Base-by-base conservation (phyloP, 64 coral and sea anemone genomes). In the Montipora efflorescens region DNA sequence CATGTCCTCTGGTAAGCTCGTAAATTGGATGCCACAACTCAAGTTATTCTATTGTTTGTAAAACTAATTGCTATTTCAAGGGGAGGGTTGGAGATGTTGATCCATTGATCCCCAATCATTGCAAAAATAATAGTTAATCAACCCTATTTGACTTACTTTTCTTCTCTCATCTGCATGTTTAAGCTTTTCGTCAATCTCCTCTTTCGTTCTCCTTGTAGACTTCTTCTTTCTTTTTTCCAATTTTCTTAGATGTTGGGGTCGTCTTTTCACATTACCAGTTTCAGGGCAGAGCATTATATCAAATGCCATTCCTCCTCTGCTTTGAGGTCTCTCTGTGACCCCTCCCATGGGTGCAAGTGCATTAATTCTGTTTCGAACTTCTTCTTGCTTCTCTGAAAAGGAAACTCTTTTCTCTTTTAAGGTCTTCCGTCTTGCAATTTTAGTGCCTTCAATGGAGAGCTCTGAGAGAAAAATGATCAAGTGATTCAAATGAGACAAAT, bases 181-280 rank as follows among this genome's bases (percentile, higher is more conserved):
- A 19, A 96, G 81, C 75, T 99, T 99, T 53, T 99, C 82, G 9
- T 94, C 92, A 59, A 99, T 84, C 82, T 99, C 95, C 68, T 99
- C 98, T 62, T 92, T 96, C 2, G 98, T 99, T 82, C 92, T 70
- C 78, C 90, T 88, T 53, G 94, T 90, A 3, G 88, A 25, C 25
- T 81, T 94, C 74, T 74, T 96, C 79, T 90, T 95, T 87, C 92
- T 84, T 77, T 88, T 96, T 78, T 99, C 98, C 83, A 99, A 47
- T 83, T 93, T 92, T 25, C 19, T 89, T 52, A 99, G 55, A 87
- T 99, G 85, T 59, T 71, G 81, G 28, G 97, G 98, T 72, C 88
- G 53, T 80, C 92, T 99, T 86, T 96, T 99, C n/a, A 91, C 88
- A 66, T 99, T 99, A 3, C 95, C 98, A 8, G 98, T 99, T 48